phyloP scores from a whole-genome alignment of 2,113 vertebrate genomes.

The Tor tambroides region DNA sequence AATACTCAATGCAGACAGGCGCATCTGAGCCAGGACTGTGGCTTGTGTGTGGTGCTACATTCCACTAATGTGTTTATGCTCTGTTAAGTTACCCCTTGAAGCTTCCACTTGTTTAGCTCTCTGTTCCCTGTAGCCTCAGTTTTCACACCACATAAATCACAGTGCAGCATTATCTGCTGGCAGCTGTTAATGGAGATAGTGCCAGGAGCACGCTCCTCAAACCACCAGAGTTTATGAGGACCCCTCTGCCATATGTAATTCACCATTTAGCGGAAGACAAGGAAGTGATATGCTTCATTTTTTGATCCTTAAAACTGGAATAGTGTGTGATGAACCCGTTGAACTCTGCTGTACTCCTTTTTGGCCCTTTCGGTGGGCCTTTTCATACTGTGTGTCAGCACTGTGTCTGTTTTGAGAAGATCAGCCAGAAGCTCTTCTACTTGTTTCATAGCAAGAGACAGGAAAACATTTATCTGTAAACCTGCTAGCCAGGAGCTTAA shows the following conservation, averaged over 20 bases:
- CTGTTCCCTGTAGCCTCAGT: constrained; percentile 61
- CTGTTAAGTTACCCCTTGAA: constrained; percentile 68
- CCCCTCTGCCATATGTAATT: constrained; percentile 70
- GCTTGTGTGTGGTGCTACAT: constrained; percentile 32
- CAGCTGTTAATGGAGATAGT: constrained; percentile 50
- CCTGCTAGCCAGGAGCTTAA: not conserved
- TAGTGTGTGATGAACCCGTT: constrained; percentile 26
- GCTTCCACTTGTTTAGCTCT: constrained; percentile 66
- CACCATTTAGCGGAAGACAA: constrained; percentile 55
- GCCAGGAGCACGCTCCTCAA: constrained; percentile 54
- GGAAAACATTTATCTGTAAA: constrained; percentile 34
- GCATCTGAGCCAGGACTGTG: not conserved
- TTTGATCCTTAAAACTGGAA: constrained; percentile 33
- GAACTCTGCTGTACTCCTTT: constrained; percentile 49
- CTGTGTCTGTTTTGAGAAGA: constrained; percentile 26
- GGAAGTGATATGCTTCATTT: constrained; percentile 65
- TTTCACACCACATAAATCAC: constrained; percentile 75
- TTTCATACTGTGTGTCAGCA: constrained; percentile 15
- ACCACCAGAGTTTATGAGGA: constrained; percentile 70
- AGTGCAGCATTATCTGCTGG: constrained; percentile 70
- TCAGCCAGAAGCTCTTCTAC: constrained; percentile 26
- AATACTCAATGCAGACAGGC: not conserved
- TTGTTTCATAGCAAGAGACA: constrained; percentile 17
- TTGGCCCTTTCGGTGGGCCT: constrained; percentile 28
- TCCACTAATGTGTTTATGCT: constrained; percentile 66